Evolutionary conservation across 2,797 vertebrate species (phyloP), one percentile per base, ranked within the genome.

Genomic region (Sternarchorhynchus goeldii): DNA sequence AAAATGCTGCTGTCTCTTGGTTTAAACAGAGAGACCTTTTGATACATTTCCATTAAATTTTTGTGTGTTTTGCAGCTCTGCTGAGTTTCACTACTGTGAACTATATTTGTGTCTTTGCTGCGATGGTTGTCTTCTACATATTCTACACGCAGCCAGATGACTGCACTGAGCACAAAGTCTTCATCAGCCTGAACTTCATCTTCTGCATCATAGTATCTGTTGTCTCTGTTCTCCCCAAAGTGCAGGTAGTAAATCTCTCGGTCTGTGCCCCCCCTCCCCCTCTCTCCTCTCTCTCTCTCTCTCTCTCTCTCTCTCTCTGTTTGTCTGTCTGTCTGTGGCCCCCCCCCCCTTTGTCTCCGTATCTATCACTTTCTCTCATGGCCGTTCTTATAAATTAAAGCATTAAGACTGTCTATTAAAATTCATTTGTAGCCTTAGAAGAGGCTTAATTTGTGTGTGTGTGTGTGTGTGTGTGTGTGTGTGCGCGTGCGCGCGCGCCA

Each of bases 121-220:
- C 92, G 0, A 1, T 95, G 0, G 91, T 83, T 0, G 88, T 96
- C 58, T 92, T 97, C 80, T 98, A 95, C 0, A 0, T 95, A 21
- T 97, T 91, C 84, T 98, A 96, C 89, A 96, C 95, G 14, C 83
- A 88, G n/a, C 82, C 94, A 0, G 77, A 91, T 0, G 84, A 83
- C 87, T 98, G 96, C 89, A 87, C 92, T 0, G 93, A 92, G 83
- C 93, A 95, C 93, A 98, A 97, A 80, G 84, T 89, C 81, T 93
- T 98, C 89, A 94, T 98, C 89, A 94, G 96, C 87, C 93, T 98
- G 88, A 98, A 97, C 90, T 82, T 98, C 74, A 87, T 94, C 74
- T 92, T 98, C 89, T 96, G 94, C 57, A n/a, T 97, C 82, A 34
- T 91, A 0, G 50, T 95, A 82, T 98, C 96, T 2, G 69, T 93